Base-by-base conservation (phyloP, 2,113 vertebrate species). In the Sciurus niger region DNA sequence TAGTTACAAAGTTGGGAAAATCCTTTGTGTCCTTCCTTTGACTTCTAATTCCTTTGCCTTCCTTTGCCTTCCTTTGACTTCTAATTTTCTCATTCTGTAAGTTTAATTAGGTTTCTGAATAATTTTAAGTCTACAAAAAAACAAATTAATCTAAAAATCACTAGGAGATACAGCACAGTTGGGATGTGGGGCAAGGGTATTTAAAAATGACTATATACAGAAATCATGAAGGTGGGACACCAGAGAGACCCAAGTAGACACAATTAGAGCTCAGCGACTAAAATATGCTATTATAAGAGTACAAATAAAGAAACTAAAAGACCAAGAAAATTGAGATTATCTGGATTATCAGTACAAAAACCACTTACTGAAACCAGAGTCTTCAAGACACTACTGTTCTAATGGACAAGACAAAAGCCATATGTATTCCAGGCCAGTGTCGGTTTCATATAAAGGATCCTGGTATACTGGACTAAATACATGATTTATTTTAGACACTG, bases 161-260 rank as follows among this genome's bases (percentile, higher is more conserved):
- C n/a, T 82, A 68, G 28, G 30, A 80, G 65, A 24, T 28, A 46
- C 18, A 40, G 14, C 74, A 6, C 28, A 58, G 34, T 25, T 32
- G 16, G 5, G 16, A 0, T 22, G 8, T 1, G 5, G 32, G 2
- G 0, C 10, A 32, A 22, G 2, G 2, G 20, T 34, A 40, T 74
- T 34, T 53, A 16, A 37, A 63, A 79, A 58, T 37, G 40, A 16
- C 32, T 32, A 24, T 4, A 70, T 10, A 7, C 25, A 82, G 78
- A 95, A 28, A 46, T 48, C 32, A 77, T 48, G 28, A 76, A 25
- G 14, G 12, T n/a, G 51, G 13, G 68, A 10, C 22, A 63, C 25
- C 17, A 25, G 40, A 91, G 30, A 48, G 48, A 13, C 28, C 43
- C 48, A 65, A 34, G 67, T 34, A 70, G 25, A 82, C 22, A 65